Base-by-base conservation (phyloP, 2,888 invertebrate species). In the Sepiola atlantica region DNA sequence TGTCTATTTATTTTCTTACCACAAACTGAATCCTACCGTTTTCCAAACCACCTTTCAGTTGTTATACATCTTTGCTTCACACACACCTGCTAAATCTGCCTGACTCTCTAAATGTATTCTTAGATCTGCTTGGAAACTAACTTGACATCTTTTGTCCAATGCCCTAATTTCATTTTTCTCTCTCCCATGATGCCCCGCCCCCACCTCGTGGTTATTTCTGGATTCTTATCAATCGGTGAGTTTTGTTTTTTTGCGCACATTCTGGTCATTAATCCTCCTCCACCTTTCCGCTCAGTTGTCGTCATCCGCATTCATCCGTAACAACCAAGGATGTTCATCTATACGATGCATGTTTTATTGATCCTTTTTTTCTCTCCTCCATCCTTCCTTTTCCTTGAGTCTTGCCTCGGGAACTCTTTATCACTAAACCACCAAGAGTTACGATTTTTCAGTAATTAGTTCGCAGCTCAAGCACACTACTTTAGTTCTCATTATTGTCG, bases 141-240 rank as follows among this genome's bases (percentile, higher is more conserved):
- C 77, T 77, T 77, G 77, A 77, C 77, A 77, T 77, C 77, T 77
- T 77, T 77, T 45, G 45, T 77, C 77, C 77, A 77, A 45, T 77
- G 77, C n/a, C 77, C 77, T 77, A 77, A 77, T 77, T 32, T 77
- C 77, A 77, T 77, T 77, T 77, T 77, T 77, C 77, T 77, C 77
- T 77, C 77, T 77, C 77, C 77, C 77, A 77, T 77, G 77, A 77
- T 77, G 77, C n/a, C 77, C 45, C 45, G n/a, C n/a, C 45, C 45
- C 77, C 77, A 77, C 77, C n/a, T 77, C 77, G n/a, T 77, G 77
- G 77, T 77, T 77, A 77, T 32, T 77, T 77, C 77, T 77, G 77
- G 77, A 77, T 77, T 77, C 77, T n/a, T n/a, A 77, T 77, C 77
- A 77, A 77, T 77, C n/a, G 77, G 77, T 77, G 77, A 77, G 77